Conservation (phyloP, 2,888 invertebrate species). For the Asteroscopus sphinx region DNA sequence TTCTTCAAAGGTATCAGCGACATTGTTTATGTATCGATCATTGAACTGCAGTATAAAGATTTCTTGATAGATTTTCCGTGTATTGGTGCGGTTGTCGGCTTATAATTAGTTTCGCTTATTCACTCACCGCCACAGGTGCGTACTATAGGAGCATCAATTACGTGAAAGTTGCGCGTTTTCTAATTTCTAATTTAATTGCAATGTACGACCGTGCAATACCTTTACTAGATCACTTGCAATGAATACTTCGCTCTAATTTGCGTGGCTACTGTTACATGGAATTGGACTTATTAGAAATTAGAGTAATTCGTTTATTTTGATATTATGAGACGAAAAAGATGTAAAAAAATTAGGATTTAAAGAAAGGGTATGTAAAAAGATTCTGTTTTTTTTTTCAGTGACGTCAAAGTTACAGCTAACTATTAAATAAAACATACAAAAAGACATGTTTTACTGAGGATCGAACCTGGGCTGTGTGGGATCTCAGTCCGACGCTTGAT, state of each 20-base stretch:
- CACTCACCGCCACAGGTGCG: slow-evolving; percentile 63
- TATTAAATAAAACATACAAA: no score
- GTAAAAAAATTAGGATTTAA: no score
- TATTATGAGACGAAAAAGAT: no score
- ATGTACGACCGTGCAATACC: slow-evolving; percentile 51
- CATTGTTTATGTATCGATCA: slow-evolving; percentile 33
- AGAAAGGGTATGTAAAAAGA: no score
- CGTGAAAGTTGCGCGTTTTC: slow-evolving; percentile 79
- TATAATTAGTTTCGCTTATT: slow-evolving; percentile 80
- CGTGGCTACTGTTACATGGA: slow-evolving; percentile 5
- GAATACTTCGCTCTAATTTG: slow-evolving; percentile 26
- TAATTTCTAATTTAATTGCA: slow-evolving; percentile 78
- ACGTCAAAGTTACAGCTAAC: no score
- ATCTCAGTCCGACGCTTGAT: no score
- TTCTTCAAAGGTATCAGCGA: slow-evolving; percentile 14
- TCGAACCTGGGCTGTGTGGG: no score
- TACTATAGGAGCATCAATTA: slow-evolving; percentile 73
- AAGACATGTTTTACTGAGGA: no score
- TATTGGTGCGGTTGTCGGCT: slow-evolving; percentile 59
- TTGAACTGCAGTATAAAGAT: slow-evolving; percentile 38
- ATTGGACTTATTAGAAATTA: neutral
- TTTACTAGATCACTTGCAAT: slow-evolving; percentile 46
- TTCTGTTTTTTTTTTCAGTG: no score
- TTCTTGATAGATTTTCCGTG: slow-evolving; percentile 47
- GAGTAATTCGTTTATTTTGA: slow-evolving; percentile 16